Percentiles rank a stretch among this genome's conserved stretches.
phyloP scores from a whole-genome alignment of 2,888 invertebrate species.

The Julus scanicus region DNA sequence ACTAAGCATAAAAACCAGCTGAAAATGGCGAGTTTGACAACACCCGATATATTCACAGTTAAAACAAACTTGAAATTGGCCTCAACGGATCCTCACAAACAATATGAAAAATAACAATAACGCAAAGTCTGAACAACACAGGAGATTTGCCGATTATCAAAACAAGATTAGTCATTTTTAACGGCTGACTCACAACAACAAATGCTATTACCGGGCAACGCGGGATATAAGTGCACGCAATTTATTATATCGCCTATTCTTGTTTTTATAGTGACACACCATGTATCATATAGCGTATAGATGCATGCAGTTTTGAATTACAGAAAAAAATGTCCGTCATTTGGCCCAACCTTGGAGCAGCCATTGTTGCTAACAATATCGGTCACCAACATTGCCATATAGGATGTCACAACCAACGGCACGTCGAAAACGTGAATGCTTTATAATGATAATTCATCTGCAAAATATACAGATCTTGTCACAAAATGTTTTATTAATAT shows the following conservation, averaged over 20 bases:
- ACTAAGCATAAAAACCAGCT: not conserved
- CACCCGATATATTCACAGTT: not conserved
- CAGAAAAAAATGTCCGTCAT: not conserved
- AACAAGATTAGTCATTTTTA: slow-evolving; percentile 35
- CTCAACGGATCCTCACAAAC: not conserved
- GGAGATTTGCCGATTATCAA: slow-evolving; percentile 39
- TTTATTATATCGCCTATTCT: not conserved
- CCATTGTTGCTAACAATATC: not conserved
- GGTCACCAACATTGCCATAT: no score
- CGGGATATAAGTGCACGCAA: not conserved
- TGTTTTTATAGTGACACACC: slow-evolving; percentile 24
- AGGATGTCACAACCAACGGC: not conserved
- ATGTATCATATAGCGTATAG: not conserved
- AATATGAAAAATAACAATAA: not conserved
- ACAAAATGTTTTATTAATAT: no score
- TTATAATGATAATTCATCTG: not conserved
- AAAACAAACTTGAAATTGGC: slow-evolving; percentile 6
- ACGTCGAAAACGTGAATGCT: not conserved
- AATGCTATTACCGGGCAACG: slow-evolving; percentile 29
- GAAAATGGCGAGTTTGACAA: slow-evolving; percentile 13
- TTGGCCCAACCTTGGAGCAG: not conserved
- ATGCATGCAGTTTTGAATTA: not conserved
- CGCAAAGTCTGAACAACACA: not conserved
- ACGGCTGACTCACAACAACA: slow-evolving; percentile 32
- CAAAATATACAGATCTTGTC: not conserved